A percentile compares a stretch with the other conserved stretches of the same genome.
These are phyloP conservation scores for Helleia helle DNA, from an alignment of 2,888 invertebrate genomes.

Conservation along the genomic window DNA sequence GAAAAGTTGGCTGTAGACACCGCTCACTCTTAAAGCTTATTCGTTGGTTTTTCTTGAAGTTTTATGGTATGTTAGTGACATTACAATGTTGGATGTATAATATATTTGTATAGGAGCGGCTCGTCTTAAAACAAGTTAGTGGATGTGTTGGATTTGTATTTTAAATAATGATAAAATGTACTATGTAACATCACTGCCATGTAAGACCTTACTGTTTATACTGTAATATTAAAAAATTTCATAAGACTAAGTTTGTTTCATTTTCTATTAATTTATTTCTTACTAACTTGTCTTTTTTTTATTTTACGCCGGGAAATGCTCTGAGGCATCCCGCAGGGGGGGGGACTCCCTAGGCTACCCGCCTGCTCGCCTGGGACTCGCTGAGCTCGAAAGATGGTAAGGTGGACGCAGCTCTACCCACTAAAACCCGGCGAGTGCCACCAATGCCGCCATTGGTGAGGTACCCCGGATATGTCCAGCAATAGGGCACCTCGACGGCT, in stretches of 20 bases:
- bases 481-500: too few relatives aligned
- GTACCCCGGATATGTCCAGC: too few relatives aligned
- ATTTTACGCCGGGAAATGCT: too few relatives aligned
- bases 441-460: too few relatives aligned
- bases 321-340: too few relatives aligned
- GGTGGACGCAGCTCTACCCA: too few relatives aligned
- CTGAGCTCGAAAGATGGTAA: too few relatives aligned
- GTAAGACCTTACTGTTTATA: conserved; percentile 73
- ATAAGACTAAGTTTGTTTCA: conserved; percentile 40
- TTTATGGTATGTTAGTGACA: conserved; percentile 53
- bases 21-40: conserved; percentile 33
- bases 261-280: too few relatives aligned
- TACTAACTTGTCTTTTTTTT: too few relatives aligned
- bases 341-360: too few relatives aligned
- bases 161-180: conserved; percentile 51
- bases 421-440: too few relatives aligned
- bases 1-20: conserved; percentile 41
- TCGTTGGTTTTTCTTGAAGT: conserved; percentile 51
- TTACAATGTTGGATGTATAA: conserved; percentile 54
- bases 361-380: too few relatives aligned
- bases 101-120: conserved; percentile 32
- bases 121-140: conserved; percentile 24
- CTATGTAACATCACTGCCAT: conserved; percentile 69
- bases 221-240: conserved; percentile 67
- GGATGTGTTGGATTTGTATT: conserved; percentile 44